phyloP scores from a whole-genome alignment of 2,113 vertebrate genomes.

The Gnathonemus echidnorhynchus region DNA sequence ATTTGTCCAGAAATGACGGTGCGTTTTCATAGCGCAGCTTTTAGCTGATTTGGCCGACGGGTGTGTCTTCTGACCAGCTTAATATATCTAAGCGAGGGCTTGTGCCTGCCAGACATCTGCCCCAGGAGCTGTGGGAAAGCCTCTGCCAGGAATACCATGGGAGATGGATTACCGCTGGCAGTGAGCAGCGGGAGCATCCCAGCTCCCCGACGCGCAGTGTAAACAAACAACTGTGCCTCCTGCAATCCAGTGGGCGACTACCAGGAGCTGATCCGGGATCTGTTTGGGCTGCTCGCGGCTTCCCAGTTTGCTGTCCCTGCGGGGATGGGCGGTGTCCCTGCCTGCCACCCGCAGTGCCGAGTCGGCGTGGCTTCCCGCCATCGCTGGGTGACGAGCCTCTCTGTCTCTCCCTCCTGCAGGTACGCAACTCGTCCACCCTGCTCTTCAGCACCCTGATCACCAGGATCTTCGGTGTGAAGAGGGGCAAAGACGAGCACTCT shows the following conservation, averaged over 20 bases:
- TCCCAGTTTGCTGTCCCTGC: not conserved
- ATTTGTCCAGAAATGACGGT: not conserved
- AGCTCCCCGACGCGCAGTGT: not conserved
- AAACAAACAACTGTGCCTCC: constrained; percentile 3
- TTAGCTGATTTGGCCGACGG: not conserved
- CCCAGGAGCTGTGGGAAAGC: not conserved
- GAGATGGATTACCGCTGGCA: constrained; percentile 1
- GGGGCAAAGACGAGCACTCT: constrained; percentile 84
- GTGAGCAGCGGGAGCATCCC: constrained; percentile 1
- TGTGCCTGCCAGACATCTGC: constrained; percentile 11
- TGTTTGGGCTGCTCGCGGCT: not conserved
- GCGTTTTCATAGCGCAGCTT: not conserved
- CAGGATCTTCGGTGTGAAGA: constrained; percentile 94
- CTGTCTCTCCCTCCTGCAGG: constrained; percentile 52
- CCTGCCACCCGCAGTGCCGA: not conserved
- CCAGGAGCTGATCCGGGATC: not conserved
- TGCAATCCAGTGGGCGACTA: not conserved
- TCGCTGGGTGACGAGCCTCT: not conserved
- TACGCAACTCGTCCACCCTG: constrained; percentile 93
- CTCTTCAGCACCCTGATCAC: constrained; percentile 95
- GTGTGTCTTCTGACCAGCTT: not conserved
- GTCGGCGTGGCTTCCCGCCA: not conserved
- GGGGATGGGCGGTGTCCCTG: not conserved
- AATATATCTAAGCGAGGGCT: not conserved
- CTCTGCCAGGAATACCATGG: constrained; percentile 5